These are phyloP conservation scores for Drymonia ruficornis DNA, from an alignment of 2,888 invertebrate species.

Conservation along the genomic window DNA sequence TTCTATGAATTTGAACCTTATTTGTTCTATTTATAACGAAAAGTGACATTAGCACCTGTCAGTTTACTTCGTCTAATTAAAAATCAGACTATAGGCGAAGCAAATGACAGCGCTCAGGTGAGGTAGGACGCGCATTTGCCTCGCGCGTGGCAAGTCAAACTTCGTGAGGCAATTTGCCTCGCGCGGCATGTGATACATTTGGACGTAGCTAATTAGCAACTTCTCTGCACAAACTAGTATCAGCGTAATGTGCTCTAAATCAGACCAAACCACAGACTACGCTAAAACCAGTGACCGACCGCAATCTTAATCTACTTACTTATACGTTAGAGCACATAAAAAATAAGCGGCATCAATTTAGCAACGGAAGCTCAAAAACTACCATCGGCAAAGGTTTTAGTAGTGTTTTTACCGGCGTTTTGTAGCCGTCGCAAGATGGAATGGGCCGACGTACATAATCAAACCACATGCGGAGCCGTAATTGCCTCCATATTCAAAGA, in stretches of 20 bases:
- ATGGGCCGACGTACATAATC: constrained; percentile 78
- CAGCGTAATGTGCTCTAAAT: constrained; percentile 41
- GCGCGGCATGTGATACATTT: no score
- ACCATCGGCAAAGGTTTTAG: constrained; percentile 69
- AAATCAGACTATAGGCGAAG: no score
- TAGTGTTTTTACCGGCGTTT: constrained; percentile 76
- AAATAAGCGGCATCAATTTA: constrained; percentile 64
- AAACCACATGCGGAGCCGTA: constrained; percentile 84
- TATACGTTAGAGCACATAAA: constrained; percentile 42
- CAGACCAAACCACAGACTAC: constrained; percentile 42
- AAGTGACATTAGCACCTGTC: no score
- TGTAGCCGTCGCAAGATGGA: constrained; percentile 76
- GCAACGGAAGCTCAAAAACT: constrained; percentile 81
- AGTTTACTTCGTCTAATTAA: no score
- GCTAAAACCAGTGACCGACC: constrained; percentile 40
- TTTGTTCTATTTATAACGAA: no score
- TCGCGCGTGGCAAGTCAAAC: no score
- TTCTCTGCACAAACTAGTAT: constrained; percentile 44
- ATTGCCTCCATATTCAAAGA: constrained; percentile 84
- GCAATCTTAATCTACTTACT: constrained; percentile 49
- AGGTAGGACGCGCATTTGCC: no score
- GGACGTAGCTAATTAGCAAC: no score
- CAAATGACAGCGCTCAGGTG: no score
- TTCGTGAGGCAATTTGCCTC: no score
- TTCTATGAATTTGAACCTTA: no score